These are phyloP conservation scores for Drosophila subquinaria DNA, from an alignment of 2,888 invertebrate genomes.

Conservation along the genomic window DNA sequence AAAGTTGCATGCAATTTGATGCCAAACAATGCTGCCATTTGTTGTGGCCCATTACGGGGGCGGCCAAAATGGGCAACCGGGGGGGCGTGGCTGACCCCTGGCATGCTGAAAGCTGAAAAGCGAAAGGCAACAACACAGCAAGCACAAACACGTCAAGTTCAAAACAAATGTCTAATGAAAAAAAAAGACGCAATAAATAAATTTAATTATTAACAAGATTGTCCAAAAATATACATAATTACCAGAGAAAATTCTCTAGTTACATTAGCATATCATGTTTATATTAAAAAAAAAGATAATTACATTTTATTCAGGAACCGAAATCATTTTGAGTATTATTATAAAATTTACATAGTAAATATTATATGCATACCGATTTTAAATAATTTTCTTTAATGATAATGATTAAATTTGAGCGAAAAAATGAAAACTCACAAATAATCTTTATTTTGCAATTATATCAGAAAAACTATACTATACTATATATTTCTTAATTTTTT, in stretches of 20 bases:
- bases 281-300: too few relatives aligned
- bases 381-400: too few relatives aligned
- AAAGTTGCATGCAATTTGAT: conserved; percentile 55
- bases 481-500: too few relatives aligned
- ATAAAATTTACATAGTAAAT: too few relatives aligned
- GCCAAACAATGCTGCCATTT: conserved; percentile 39
- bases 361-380: too few relatives aligned
- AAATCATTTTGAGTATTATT: too few relatives aligned
- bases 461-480: too few relatives aligned
- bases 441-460: too few relatives aligned
- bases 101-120: conserved; percentile 58
- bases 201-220: background rate
- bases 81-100: conserved; percentile 65
- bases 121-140: conserved; percentile 68
- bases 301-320: too few relatives aligned
- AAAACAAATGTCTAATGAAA: conserved; percentile 12
- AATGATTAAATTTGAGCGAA: too few relatives aligned
- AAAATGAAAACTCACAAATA: too few relatives aligned
- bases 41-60: conserved; percentile 11
- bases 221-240: background rate
- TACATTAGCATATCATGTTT: too few relatives aligned
- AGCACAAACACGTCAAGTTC: conserved; percentile 29
- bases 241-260: background rate
- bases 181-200: background rate
- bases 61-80: background rate